These are phyloP conservation scores for Nomada lathburiana DNA, from an alignment of 2,888 invertebrate species.

Conservation along the genomic window DNA sequence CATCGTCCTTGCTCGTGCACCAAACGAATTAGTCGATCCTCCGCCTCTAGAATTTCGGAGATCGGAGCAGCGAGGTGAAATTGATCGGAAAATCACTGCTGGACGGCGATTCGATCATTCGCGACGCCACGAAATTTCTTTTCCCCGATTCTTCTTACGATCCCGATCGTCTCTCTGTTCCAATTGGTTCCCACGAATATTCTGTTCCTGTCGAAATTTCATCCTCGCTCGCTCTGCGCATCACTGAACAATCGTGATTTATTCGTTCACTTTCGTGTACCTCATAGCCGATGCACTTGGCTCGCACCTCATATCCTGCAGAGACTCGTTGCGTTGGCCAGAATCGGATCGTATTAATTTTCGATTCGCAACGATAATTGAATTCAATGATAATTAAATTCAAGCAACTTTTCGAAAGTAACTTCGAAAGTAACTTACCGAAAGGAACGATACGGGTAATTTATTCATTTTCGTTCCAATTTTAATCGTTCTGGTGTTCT, in stretches of 20 bases:
- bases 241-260: slow-evolving; percentile 64
- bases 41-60: slow-evolving; percentile 27
- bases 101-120: slow-evolving; percentile 1
- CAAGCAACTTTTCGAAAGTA: no score
- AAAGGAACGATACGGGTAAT: no score
- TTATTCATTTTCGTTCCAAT: background rate
- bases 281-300: slow-evolving; percentile 75
- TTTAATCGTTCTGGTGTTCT: slow-evolving; percentile 48
- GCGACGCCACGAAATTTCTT: background rate
- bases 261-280: slow-evolving; percentile 71
- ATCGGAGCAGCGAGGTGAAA: slow-evolving; percentile 65
- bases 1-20: slow-evolving; percentile 63
- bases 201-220: slow-evolving; percentile 44
- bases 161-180: background rate
- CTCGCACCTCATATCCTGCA: slow-evolving; percentile 76
- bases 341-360: slow-evolving; percentile 36
- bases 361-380: slow-evolving; percentile 5
- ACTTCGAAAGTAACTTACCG: no score
- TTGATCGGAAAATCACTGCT: slow-evolving; percentile 6
- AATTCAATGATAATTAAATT: no score
- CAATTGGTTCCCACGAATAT: background rate
- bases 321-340: slow-evolving; percentile 73
- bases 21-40: slow-evolving; percentile 55
- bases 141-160: background rate
- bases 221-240: slow-evolving; percentile 69